Conservation (phyloP, 2,888 invertebrate genomes). For the Drosophila mettleri region DNA sequence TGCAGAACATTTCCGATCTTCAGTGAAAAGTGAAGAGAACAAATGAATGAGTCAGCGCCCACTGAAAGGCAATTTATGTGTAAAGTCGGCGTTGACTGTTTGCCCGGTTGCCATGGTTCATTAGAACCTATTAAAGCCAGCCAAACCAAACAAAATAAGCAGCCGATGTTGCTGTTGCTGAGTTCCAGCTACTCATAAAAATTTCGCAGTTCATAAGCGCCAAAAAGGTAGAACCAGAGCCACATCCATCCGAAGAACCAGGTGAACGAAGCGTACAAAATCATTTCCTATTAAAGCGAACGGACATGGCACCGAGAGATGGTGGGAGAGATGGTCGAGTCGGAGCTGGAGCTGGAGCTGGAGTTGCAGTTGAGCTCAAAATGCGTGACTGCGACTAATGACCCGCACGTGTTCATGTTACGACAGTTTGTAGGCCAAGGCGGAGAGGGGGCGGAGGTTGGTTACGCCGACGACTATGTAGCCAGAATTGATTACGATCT, state of each 20-base stretch:
- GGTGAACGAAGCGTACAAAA: slow-evolving; percentile 78
- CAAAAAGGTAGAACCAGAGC: slow-evolving; percentile 48
- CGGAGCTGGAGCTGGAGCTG: slow-evolving; percentile 21
- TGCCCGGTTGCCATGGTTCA: slow-evolving; percentile 62
- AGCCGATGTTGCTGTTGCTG: slow-evolving; percentile 4
- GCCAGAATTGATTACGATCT: slow-evolving; percentile 82
- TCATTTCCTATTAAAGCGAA: slow-evolving; percentile 77
- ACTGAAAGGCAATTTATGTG: slow-evolving; percentile 16
- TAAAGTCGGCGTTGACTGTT: slow-evolving; percentile 19
- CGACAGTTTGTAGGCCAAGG: slow-evolving; percentile 20
- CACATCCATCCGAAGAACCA: slow-evolving; percentile 29
- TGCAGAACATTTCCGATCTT: slow-evolving; percentile 27
- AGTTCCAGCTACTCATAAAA: slow-evolving; percentile 76
- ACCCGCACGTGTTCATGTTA: slow-evolving; percentile 77
- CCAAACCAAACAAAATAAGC: slow-evolving; percentile 37
- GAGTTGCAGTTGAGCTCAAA: slow-evolving; percentile 70
- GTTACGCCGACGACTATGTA: slow-evolving; percentile 47
- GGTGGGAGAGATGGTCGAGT: slow-evolving; percentile 31
- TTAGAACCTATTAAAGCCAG: slow-evolving; percentile 65
- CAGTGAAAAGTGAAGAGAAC: background rate
- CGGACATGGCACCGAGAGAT: slow-evolving; percentile 53
- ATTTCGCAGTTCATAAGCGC: slow-evolving; percentile 78
- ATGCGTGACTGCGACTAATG: slow-evolving; percentile 84
- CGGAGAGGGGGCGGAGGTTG: background rate
- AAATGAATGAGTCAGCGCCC: slow-evolving; percentile 43